Evolutionary conservation across 2,113 vertebrate species (phyloP), one percentile per base, ranked within the genome.

Genomic region (Misgurnus mizolepis): DNA sequence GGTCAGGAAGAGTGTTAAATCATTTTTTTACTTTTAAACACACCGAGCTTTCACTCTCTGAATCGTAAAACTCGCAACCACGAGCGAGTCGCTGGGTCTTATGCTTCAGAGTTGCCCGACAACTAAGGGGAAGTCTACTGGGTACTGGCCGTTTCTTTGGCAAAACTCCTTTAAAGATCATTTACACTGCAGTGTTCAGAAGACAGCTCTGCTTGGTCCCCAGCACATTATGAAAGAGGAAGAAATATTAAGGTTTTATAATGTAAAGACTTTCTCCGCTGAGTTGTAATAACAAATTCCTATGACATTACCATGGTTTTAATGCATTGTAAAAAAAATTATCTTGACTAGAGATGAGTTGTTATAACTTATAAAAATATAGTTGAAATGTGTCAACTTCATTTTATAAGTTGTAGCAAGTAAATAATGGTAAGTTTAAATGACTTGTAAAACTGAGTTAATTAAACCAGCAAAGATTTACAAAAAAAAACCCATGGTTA

Each of bases 1-100:
- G 85, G 85, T 88, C 86, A 85, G 78, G 70, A 69, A 84, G 79
- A 85, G 88, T 84, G 84, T 89, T 85, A 87, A 87, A 89, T 89
- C 56, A 85, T 86, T 83, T 81, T 82, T 55, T 75, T 62, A 12
- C 56, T 77, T 77, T 80, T 58, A 73, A 83, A 83, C 84, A 67
- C 77, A 15, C 62, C 4, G 45, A 56, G 22, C 82, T 81, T 79
- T 73, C 72, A 39, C 68, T 45, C 41, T 62, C 58, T 78, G 55
- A 15, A 12, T 43, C 80, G 73, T 79, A 47, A 17, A 79, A 76
- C 49, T 73, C 27, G 65, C 72, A 67, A 80, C 71, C 49, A 4
- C 67, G 10, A 68, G 86, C 81, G 69, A 86, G 74, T 82, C 55
- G n/a, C 78, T 43, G 71, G 67, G 64, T 84, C 84, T 83, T 81